A percentile compares a stretch with the other conserved stretches of the same genome.
Evolutionary conservation across 2,888 invertebrate species (phyloP).

Genomic region (Bellardia pandia): DNA sequence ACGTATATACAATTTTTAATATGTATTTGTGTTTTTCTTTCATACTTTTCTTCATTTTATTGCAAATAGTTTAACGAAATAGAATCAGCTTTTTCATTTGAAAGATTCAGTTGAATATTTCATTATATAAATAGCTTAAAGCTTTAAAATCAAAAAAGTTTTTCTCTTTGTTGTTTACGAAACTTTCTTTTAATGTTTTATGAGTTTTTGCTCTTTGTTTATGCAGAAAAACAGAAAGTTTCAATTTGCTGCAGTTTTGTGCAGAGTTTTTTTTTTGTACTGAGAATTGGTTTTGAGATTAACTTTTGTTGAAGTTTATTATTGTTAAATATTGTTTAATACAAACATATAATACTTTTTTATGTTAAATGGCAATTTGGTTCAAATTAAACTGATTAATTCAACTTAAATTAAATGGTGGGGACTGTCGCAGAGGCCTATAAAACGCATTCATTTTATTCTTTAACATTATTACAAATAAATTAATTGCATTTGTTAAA

Average conservation of each 20-base stretch:
- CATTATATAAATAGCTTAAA: conserved; percentile 38
- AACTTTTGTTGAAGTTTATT: neutral
- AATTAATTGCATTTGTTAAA: no score
- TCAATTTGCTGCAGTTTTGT: neutral
- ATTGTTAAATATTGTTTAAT: neutral
- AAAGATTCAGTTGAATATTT: conserved; percentile 42
- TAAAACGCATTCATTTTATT: no score
- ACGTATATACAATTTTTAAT: neutral
- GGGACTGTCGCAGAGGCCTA: no score
- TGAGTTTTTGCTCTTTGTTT: conserved; percentile 3
- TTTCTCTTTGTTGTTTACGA: neutral
- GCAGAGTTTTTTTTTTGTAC: neutral
- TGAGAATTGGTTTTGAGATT: neutral
- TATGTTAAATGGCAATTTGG: no score
- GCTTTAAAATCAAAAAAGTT: conserved; percentile 42
- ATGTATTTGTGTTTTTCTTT: neutral
- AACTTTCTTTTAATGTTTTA: conserved; percentile 20
- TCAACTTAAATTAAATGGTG: no score
- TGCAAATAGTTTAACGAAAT: conserved; percentile 10
- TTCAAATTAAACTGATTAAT: no score
- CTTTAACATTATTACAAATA: no score
- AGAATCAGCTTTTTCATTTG: conserved; percentile 31
- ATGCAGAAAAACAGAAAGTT: neutral
- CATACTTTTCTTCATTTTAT: neutral
- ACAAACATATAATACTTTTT: neutral